These are phyloP conservation scores for Morone chrysops DNA, from an alignment of 2,113 vertebrate species.

Conservation along the genomic window DNA sequence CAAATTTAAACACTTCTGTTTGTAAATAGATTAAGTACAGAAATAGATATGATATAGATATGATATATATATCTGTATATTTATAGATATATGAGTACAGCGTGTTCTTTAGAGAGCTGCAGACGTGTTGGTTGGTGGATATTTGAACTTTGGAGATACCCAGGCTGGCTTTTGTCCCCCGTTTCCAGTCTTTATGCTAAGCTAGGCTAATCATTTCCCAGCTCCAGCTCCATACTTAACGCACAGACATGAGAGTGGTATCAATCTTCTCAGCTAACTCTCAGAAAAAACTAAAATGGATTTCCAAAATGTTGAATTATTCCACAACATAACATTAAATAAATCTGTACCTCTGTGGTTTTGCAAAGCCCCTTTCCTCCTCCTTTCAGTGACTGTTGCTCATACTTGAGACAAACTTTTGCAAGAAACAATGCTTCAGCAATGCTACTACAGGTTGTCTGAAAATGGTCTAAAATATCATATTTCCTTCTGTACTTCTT, in stretches of 20 bases:
- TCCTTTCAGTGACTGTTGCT: not conserved
- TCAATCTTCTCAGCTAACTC: not conserved
- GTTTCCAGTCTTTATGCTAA: not conserved
- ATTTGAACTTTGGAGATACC: not conserved
- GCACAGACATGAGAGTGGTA: not conserved
- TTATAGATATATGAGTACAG: too few species aligned
- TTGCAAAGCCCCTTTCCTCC: not conserved
- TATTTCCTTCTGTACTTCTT: not conserved
- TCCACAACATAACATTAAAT: not conserved
- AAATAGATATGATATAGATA: too few species aligned
- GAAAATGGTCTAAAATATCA: conserved; percentile 10
- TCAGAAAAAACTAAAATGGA: not conserved
- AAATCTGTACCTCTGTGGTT: not conserved
- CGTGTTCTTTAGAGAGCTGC: too few species aligned
- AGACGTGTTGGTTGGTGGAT: not conserved
- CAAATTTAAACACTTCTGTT: too few species aligned
- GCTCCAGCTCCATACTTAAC: not conserved
- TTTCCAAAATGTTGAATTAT: not conserved
- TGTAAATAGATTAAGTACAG: too few species aligned
- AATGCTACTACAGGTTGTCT: not conserved
- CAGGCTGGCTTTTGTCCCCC: not conserved
- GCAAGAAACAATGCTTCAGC: not conserved
- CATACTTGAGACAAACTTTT: conserved; percentile 4
- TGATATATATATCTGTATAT: too few species aligned
- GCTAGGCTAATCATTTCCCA: not conserved